Evolutionary conservation across 2,113 vertebrate species (phyloP), one percentile per base, ranked within the genome.

Genomic region (Oncorhynchus keta): DNA sequence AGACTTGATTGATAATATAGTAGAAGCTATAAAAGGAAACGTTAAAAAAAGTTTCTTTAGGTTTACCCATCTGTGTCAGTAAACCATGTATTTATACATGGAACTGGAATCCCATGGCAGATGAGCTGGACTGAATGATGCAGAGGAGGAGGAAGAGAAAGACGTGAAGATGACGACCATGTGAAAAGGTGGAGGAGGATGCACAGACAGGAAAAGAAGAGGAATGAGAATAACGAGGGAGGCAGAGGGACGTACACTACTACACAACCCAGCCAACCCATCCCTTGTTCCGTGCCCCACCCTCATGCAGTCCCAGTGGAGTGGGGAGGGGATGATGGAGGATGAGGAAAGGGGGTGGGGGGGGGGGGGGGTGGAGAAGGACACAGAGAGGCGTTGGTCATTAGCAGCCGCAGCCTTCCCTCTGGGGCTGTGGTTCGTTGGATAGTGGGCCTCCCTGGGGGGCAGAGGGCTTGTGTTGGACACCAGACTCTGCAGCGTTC

Each of bases 361-460:
- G 16, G 55, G 14, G 9, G 45, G 70, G 68, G 9, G 2, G 61
- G 69, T 20, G 55, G 14, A 48, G n/a, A 16, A 49, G 59, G 1
- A 1, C n/a, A 13, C 86, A 9, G 8, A 39, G 7, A 13, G 28
- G 26, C 28, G 67, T 66, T 26, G 5, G 73, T 49, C 95, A 98
- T 96, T 99, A 99, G 96, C 98, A 99, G 92, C 97, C 95, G 3
- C 98, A 99, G 90, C 97, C 97, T 95, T 99, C 98, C 91, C 96
- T 97, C 93, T 97, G 97, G 81, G 97, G 97, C 90, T 99, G 97
- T 91, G 97, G 95, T 93, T 99, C 97, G 18, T 94, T 99, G 92
- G 96, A 96, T 95, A 99, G 93, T 75, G 97, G 95, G 32, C 97
- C 97, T 0, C 97, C 97, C 88, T 99, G 98, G 0, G 98, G 97